Base-by-base conservation (phyloP, 1,140 invertebrate species). In the Cydia amplana region DNA sequence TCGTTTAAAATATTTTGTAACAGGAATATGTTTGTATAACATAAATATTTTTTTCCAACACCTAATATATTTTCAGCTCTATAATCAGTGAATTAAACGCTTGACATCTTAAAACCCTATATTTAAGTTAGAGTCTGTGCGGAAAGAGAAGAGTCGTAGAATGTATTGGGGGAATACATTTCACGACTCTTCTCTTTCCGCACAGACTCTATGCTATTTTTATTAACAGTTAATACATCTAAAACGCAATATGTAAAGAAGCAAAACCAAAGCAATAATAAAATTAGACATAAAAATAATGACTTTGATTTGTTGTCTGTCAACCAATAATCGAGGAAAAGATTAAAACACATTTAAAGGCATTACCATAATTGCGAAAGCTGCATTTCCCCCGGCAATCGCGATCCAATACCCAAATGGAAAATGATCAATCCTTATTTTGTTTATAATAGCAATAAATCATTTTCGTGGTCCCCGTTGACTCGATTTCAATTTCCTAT, bases 401-500 rank as follows among this genome's bases (percentile, higher is more conserved):
- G 75, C 79, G 82, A 87, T 85, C 80, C 85, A 88, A 90, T 91
- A 83, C 80, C 78, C 79, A 85, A 89, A 89, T 88, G 82, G 86
- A 85, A 89, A 88, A 89, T 91, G 87, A 92, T 92, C 89, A 91
- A 86, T 87, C 82, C 78, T 84, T 87, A 91, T 90, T 91, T 89
- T 91, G 87, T 91, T 88, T 91, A 88, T 87, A 88, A 89, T 86
- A 81, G 77, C 83, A 87, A 91, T 92, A 91, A 91, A 92, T 92
- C 88, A 92, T 87, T 86, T 85, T 78, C 77, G 74, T 86, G 83
- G 84, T 87, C 87, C 83, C 86, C 82, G 83, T 87, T 89, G 89
- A 92, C 87, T 90, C 83, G 81, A 84, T 86, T 92, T 91, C 91
- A 92, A 92, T 92, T 92, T 92, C 88, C 89, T 86, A 85, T 86